A percentile compares a stretch with the other conserved stretches of the same genome.
Evolutionary conservation across 2,797 vertebrate genomes (phyloP).

Genomic region (Amblyraja radiata): DNA sequence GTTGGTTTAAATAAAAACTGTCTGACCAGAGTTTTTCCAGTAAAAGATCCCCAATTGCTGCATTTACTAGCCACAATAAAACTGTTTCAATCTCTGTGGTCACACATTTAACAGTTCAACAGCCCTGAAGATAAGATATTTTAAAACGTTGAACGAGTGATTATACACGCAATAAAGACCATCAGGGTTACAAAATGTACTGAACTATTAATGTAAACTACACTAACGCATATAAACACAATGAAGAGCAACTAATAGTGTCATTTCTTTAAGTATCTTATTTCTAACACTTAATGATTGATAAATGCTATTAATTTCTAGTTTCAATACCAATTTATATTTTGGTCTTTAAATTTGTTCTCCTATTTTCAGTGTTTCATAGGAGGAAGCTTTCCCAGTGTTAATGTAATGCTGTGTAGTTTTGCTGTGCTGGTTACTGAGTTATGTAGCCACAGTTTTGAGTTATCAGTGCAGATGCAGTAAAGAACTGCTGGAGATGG

Average conservation of each 20-base stretch:
- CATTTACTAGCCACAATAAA: constrained; percentile 28
- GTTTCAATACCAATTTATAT: constrained; percentile 53
- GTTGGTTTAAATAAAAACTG: constrained; percentile 35
- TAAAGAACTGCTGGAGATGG: constrained; percentile 56
- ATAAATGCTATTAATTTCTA: constrained; percentile 45
- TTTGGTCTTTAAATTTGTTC: constrained; percentile 59
- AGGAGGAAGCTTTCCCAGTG: constrained; percentile 62
- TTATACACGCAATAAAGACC: constrained; percentile 45
- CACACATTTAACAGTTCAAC: constrained; percentile 30
- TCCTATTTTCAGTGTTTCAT: constrained; percentile 48
- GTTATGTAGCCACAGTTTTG: constrained; percentile 51
- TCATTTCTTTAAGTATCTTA: constrained; percentile 51
- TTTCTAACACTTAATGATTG: constrained; percentile 48
- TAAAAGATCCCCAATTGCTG: constrained; percentile 31
- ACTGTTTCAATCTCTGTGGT: constrained; percentile 19
- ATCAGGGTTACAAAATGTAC: constrained; percentile 56
- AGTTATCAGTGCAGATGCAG: constrained; percentile 69
- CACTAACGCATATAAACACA: constrained; percentile 55
- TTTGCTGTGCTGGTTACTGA: constrained; percentile 53
- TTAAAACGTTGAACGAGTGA: constrained; percentile 38
- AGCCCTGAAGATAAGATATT: constrained; percentile 37
- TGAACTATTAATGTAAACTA: constrained; percentile 65
- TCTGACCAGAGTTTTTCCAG: constrained; percentile 36
- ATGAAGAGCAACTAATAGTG: constrained; percentile 57
- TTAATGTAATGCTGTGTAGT: constrained; percentile 59